Conservation (phyloP, 2,113 vertebrate species). For the Channa argus region DNA sequence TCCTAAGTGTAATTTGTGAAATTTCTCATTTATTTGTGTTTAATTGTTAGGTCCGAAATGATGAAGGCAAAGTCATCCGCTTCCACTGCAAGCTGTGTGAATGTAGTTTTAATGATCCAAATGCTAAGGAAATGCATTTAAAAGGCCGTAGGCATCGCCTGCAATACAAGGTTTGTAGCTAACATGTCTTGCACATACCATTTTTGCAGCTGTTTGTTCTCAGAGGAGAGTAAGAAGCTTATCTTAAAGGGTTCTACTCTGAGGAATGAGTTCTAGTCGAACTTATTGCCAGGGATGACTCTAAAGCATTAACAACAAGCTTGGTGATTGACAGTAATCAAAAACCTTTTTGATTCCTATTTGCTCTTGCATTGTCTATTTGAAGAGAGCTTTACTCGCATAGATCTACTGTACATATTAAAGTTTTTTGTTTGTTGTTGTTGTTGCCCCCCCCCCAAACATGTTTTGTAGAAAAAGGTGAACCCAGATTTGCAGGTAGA, state of each 20-base stretch:
- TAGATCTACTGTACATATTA: too few relatives aligned
- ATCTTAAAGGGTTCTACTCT: too few relatives aligned
- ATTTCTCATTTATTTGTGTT: background rate
- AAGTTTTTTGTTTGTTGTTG: too few relatives aligned
- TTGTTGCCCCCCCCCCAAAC: too few relatives aligned
- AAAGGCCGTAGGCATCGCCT: conserved; percentile 95
- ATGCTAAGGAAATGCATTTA: conserved; percentile 98
- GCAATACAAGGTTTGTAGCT: conserved; percentile 92
- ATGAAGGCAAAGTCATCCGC: conserved; percentile 98
- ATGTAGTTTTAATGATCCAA: conserved; percentile 98
- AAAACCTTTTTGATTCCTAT: too few relatives aligned
- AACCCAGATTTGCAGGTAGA: conserved; percentile 99
- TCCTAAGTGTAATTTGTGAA: background rate
- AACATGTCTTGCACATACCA: background rate
- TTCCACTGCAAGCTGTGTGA: conserved; percentile 98
- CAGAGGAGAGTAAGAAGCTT: background rate
- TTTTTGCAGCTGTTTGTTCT: background rate
- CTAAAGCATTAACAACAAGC: too few relatives aligned
- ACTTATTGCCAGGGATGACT: too few relatives aligned
- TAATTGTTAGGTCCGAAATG: conserved; percentile 91
- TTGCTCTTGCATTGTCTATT: too few relatives aligned
- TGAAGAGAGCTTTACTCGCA: too few relatives aligned
- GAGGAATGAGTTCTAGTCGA: too few relatives aligned
- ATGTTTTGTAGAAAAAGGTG: conserved; percentile 94
- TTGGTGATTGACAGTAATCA: too few relatives aligned